Evolutionary conservation across 2,888 invertebrate genomes (phyloP).

Genomic region (Tuta absoluta): DNA sequence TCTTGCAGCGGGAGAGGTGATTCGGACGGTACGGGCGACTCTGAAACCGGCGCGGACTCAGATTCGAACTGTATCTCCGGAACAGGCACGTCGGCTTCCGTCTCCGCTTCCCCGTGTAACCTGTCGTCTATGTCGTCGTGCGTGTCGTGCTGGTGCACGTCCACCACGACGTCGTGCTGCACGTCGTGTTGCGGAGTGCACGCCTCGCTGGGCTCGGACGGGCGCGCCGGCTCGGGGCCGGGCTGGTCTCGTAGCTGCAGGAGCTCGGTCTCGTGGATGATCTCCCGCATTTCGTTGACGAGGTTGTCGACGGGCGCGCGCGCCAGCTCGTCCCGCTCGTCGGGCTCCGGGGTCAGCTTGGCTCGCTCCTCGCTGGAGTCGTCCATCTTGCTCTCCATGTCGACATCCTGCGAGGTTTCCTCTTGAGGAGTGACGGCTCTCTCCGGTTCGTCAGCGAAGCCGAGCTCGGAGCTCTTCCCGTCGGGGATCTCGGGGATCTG

Average conservation of each 20-base stretch:
- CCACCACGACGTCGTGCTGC: conserved; percentile 43
- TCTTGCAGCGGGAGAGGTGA: conserved; percentile 36
- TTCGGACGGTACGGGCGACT: conserved; percentile 35
- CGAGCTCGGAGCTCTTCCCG: conserved; percentile 74
- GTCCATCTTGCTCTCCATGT: conserved; percentile 62
- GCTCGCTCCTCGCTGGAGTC: conserved; percentile 48
- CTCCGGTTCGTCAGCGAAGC: conserved; percentile 68
- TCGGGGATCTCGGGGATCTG: conserved; percentile 78
- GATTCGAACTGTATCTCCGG: conserved; percentile 33
- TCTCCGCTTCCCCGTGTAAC: conserved; percentile 28
- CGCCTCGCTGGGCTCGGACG: conserved; percentile 21
- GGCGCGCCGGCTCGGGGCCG: background rate
- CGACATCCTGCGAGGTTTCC: conserved; percentile 63
- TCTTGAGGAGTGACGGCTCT: conserved; percentile 51
- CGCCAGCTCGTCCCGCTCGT: background rate
- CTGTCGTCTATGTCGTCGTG: conserved; percentile 30
- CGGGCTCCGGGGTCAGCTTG: conserved; percentile 18
- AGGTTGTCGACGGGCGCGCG: conserved; percentile 4
- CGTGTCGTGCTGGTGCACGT: conserved; percentile 45
- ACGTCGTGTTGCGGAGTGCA: conserved; percentile 44
- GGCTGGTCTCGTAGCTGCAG: background rate
- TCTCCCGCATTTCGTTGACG: conserved; percentile 11
- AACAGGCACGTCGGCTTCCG: background rate
- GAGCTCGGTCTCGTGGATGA: background rate
- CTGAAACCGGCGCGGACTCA: conserved; percentile 21